Base-by-base conservation (phyloP, 2,888 invertebrate genomes). In the Himalopsyche japonica region DNA sequence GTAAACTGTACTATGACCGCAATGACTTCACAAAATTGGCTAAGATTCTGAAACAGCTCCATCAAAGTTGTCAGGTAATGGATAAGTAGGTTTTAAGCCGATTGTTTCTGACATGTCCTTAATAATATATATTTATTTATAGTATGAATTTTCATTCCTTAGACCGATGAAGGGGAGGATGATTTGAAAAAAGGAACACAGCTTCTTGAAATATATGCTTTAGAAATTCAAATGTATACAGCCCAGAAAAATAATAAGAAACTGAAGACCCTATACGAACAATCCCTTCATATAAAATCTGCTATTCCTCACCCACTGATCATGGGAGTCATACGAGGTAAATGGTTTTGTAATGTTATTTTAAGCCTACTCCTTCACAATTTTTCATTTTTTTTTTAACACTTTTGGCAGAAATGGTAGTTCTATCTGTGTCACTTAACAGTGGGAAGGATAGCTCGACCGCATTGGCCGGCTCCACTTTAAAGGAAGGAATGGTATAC, bases 141-240 rank as follows among this genome's bases (percentile, higher is more conserved):
- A 34, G 18, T 30, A 30, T 82, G 20, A 32, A 82, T 70, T 82
- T 83, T 78, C 84, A 24, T 85, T 85, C 90, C 89, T n/a, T 89
- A 97, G 95, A 99, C 98, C 10, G 98, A 98, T 90, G 98, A 98
- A 89, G 99, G 99, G 8, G 98, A 98, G 90, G 98, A 99, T 91
- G 99, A 99, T 90, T 91, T 99, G 86, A 98, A 98, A 90, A 99
- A 99, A 90, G 99, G 98, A 85, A 99, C 99, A 0, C 99, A 99
- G 89, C 92, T 99, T 70, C 92, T 99, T 82, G 99, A 99, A 92
- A 99, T 99, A 86, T 99, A 99, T 90, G 99, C 99, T 0, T 91
- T 99, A 87, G 99, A 99, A 93, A 99, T 99, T 88, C 99, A 99
- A 92, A 99, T 99, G 99, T 99, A 99, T 90, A 99, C 99, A 0